Conservation (phyloP, 1,140 invertebrate species). For the Procambarus virginalis region DNA sequence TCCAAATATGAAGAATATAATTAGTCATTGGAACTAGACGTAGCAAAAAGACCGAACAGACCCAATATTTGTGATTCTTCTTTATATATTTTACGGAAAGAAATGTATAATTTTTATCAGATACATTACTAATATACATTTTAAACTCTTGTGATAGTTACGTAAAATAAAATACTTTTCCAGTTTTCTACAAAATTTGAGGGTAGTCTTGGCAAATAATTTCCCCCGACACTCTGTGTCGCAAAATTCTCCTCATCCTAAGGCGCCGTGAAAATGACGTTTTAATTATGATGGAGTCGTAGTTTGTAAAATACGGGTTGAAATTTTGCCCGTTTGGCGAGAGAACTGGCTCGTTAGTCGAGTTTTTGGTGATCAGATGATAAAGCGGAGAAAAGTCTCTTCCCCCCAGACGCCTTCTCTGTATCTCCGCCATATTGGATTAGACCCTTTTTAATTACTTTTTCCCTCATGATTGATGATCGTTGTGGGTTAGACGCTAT, state of each 20-base stretch:
- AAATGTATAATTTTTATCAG: too few species aligned
- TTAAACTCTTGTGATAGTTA: too few species aligned
- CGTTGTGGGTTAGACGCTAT: slow-evolving; percentile 8
- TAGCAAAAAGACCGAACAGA: too few species aligned
- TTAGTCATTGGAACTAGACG: too few species aligned
- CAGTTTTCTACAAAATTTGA: neutral
- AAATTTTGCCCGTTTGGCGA: slow-evolving; percentile 16
- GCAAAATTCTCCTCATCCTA: neutral
- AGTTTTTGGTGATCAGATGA: slow-evolving; percentile 54
- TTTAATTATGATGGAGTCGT: slow-evolving; percentile 58
- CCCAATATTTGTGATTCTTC: too few species aligned
- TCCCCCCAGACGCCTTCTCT: slow-evolving; percentile 42
- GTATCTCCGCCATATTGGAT: slow-evolving; percentile 59
- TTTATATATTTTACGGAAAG: too few species aligned
- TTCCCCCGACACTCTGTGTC: neutral
- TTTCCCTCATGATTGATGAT: slow-evolving; percentile 65
- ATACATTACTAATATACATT: too few species aligned
- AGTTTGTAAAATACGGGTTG: slow-evolving; percentile 37
- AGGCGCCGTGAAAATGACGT: slow-evolving; percentile 33
- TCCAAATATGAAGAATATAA: too few species aligned
- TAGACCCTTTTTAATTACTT: slow-evolving; percentile 67
- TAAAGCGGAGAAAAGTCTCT: slow-evolving; percentile 27
- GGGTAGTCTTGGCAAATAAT: neutral
- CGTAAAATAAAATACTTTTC: too few species aligned
- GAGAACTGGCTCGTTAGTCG: slow-evolving; percentile 43